Evolutionary conservation across 1,140 invertebrate genomes (phyloP).

Genomic region (Grapholita molesta): DNA sequence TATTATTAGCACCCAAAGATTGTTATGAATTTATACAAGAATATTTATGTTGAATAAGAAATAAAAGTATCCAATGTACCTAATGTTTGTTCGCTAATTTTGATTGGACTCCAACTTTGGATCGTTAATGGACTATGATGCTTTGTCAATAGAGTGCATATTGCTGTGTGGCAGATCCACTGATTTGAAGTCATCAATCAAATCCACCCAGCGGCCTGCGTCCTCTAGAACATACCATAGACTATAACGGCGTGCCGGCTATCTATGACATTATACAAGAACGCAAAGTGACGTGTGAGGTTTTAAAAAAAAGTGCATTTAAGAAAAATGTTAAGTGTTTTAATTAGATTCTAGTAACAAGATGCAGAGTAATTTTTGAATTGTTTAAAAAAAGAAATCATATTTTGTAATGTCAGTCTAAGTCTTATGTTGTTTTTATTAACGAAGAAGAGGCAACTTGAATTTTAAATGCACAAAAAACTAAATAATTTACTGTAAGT

Average conservation of each 20-base stretch:
- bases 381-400: too few relatives aligned
- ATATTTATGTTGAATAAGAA: constrained; percentile 77
- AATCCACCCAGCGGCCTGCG: constrained; percentile 58
- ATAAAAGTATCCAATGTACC: constrained; percentile 69
- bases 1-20: constrained; percentile 76
- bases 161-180: constrained; percentile 57
- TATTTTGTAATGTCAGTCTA: too few relatives aligned
- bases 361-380: too few relatives aligned
- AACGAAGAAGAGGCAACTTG: too few relatives aligned
- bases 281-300: constrained; percentile 23
- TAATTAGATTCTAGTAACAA: too few relatives aligned
- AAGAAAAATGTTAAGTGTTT: too few relatives aligned
- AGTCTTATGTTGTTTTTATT: too few relatives aligned
- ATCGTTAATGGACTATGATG: constrained; percentile 36
- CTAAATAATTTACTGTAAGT: too few relatives aligned
- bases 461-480: too few relatives aligned
- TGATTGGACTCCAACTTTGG: constrained; percentile 60
- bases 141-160: not conserved
- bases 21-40: constrained; percentile 77
- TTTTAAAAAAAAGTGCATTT: not conserved
- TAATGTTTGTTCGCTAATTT: constrained; percentile 30
- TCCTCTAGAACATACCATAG: constrained; percentile 73
- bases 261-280: constrained; percentile 36
- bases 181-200: constrained; percentile 78
- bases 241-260: constrained; percentile 69